phyloP scores from a whole-genome alignment of 2,113 vertebrate genomes.

The Neolamprologus falcicula region DNA sequence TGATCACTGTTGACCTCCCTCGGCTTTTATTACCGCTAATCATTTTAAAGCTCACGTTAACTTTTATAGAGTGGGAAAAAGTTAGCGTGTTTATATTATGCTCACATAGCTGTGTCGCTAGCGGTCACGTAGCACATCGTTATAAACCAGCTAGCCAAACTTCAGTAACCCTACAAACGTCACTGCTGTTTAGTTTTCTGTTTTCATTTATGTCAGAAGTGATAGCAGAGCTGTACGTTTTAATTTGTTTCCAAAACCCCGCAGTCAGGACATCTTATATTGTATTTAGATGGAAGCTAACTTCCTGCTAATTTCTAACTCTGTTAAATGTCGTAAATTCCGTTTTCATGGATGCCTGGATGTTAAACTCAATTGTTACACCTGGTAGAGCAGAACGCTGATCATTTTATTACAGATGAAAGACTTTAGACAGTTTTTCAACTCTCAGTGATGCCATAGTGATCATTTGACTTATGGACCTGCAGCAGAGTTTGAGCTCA shows the following conservation, averaged over 20 bases:
- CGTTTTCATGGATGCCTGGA: accelerated
- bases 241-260: no score
- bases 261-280: accelerated
- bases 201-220: no score
- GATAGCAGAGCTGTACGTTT: no score
- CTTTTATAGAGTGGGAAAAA: accelerated
- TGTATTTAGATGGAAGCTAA: no score
- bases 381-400: not conserved
- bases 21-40: no score
- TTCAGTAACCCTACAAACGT: no score
- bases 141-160: not conserved
- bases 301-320: no score
- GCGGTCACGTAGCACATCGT: not conserved
- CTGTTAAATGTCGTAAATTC: no score
- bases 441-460: accelerated
- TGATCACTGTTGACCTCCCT: no score
- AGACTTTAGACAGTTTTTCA: not conserved
- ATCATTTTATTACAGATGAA: not conserved
- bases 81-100: not conserved
- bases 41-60: not conserved
- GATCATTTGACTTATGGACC: accelerated
- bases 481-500: not conserved
- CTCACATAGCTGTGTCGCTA: not conserved
- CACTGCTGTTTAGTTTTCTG: no score
- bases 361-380: not conserved